Evolutionary conservation across 2,113 vertebrate genomes (phyloP), one percentile per base, ranked within the genome.

Genomic region (Plecotus auritus): DNA sequence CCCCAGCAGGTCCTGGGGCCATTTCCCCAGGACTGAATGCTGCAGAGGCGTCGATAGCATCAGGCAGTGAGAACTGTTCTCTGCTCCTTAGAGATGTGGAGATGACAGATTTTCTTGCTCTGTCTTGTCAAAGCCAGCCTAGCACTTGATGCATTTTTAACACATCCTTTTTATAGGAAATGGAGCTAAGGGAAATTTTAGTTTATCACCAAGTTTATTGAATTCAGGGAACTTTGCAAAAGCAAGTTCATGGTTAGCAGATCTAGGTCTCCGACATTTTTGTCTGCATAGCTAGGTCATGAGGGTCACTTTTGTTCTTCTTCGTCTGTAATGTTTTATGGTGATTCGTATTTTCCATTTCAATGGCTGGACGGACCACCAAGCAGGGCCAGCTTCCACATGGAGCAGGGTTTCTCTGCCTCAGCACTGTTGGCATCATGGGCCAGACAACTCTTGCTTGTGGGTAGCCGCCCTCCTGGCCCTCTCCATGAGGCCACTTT

Each of bases 201-300:
- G n/a, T 84, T 96, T 91, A 51, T 88, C 56, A 40, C 54, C 66
- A 35, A 16, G 54, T n/a, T 40, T 76, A 7, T 69, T 69, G 66
- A 86, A 67, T 64, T 72, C 47, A 40, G 64, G 73, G 30, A 56
- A 37, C 92, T 84, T 64, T 69, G 47, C 54, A 61, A 20, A 82
- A 88, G 14, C 40, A 3, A 90, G 12, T 84, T 85, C 59, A 23
- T 70, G 23, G 17, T 76, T 22, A 23, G 83, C 37, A 61, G 35
- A 77, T 14, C 28, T 22, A 4, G 30, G 37, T 16, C 40, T 84
- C 30, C 6, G 18, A 3, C 20, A 16, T 54, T 74, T 42, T 32
- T 74, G 35, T 37, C 30, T 54, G 16, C 18, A 5, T 28, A 14
- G 12, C 26, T 40, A 22, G 1, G 28, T 77, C 26, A 22, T 4